phyloP scores from a whole-genome alignment of 2,888 invertebrate species.

The Tetanocera ferruginea region DNA sequence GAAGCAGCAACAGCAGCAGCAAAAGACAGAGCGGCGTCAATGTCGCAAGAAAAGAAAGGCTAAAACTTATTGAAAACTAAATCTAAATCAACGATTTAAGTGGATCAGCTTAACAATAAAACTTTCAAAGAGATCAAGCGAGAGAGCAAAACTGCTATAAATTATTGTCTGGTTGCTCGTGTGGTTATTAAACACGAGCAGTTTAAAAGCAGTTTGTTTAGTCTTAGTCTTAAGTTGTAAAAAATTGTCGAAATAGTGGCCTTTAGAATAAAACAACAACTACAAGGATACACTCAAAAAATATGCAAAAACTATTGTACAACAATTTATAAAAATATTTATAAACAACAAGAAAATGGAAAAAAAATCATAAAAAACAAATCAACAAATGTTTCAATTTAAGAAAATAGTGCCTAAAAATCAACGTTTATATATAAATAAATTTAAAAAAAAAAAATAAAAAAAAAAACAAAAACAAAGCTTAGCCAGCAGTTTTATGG shows the following conservation, averaged over 20 bases:
- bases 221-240: too few relatives aligned
- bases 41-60: background rate
- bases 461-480: background rate
- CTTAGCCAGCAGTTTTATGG: background rate
- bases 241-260: background rate
- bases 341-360: background rate
- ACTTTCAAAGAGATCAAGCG: too few relatives aligned
- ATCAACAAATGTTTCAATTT: conserved; percentile 14
- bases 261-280: conserved; percentile 1
- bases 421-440: background rate
- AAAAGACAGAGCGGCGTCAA: conserved; percentile 14
- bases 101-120: too few relatives aligned
- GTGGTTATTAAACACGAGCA: too few relatives aligned
- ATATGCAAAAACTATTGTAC: conserved; percentile 6
- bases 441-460: background rate
- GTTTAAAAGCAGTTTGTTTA: too few relatives aligned
- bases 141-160: too few relatives aligned
- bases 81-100: background rate
- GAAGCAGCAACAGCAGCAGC: background rate
- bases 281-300: background rate
- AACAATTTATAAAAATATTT: background rate
- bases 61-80: background rate
- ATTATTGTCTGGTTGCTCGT: too few relatives aligned
- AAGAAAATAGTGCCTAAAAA: conserved; percentile 34
- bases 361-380: background rate